Evolutionary conservation across 2,113 vertebrate species (phyloP), one percentile per base, ranked within the genome.

Genomic region (Taxidea taxus): DNA sequence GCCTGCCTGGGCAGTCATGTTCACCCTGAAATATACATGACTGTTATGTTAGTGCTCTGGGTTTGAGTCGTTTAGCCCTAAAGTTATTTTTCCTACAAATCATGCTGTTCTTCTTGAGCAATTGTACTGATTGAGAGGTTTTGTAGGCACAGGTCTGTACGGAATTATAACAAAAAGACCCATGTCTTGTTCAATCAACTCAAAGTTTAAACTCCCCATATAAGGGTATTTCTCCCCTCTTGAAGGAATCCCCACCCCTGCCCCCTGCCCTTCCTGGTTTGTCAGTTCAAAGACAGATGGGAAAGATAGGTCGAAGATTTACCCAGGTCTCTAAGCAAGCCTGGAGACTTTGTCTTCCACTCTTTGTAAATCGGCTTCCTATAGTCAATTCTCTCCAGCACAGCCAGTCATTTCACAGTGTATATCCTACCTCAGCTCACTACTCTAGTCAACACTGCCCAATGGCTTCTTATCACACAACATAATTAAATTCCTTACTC

Each of bases 1-100:
- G 49, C 25, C 31, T 25, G 3, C 39, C 27, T 3, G 2, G 29
- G 9, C 11, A 42, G 31, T 34, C 6, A 0, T 3, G 1, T 27
- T 49, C 84, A 4, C 29, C 15, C 66, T 78, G 20, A 70, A 78
- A 37, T 21, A 23, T 6, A n/a, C 4, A 4, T 2, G 8, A 64
- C 3, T 34, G 51, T n/a, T 60, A 39, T 9, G 23, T 78, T 62
- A 88, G 37, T 16, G 14, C 31, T 70, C 58, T 34, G 6, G 14
- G 47, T 82, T 66, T n/a, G 8, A 87, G 21, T 6, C 1, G 25
- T 87, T 91, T 95, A 23, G 2, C 60, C 39, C 37, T 47, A 87
- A 58, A 66, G 0, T 58, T 66, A 56, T 37, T 87, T 95, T 90
- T 93, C 23, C 58, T 89, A 44, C 21, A 51, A 86, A 60, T 11